A percentile compares a stretch with the other conserved stretches of the same genome.
Evolutionary conservation across 2,113 vertebrate species (phyloP).

Genomic region (Pachypanchax playfairii): DNA sequence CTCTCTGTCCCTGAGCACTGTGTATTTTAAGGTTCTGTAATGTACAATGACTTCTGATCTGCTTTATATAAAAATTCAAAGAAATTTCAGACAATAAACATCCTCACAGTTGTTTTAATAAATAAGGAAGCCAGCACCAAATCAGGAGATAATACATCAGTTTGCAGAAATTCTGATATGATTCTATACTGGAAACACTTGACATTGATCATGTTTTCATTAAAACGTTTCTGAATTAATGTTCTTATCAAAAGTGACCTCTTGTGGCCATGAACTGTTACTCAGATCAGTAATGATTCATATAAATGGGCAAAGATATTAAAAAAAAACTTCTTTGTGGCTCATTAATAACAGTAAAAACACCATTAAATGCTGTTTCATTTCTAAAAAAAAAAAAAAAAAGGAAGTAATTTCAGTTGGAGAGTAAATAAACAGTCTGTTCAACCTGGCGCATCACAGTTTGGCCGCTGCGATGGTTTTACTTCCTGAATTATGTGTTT

Average conservation of each 20-base stretch:
- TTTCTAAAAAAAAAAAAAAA: too few species aligned
- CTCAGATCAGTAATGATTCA: neutral
- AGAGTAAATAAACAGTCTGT: too few species aligned
- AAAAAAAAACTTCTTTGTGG: neutral
- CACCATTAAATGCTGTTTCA: neutral
- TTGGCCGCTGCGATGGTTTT: too few species aligned
- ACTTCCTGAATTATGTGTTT: too few species aligned
- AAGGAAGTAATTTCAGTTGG: too few species aligned
- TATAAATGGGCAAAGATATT: neutral
- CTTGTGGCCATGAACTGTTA: neutral
- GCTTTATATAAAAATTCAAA: constrained; percentile 52
- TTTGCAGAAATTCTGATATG: neutral
- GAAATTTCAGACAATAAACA: constrained; percentile 61
- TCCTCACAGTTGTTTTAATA: neutral
- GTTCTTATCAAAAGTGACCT: neutral
- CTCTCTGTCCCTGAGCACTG: constrained; percentile 37
- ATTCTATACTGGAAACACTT: neutral
- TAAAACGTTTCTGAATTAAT: neutral
- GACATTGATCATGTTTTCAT: neutral
- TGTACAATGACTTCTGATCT: constrained; percentile 71
- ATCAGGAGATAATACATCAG: neutral
- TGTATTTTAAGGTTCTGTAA: constrained; percentile 70
- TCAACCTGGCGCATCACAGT: too few species aligned
- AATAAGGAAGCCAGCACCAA: neutral
- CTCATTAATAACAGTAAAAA: neutral